Evolutionary conservation across 2,888 invertebrate species (phyloP).

Genomic region (Unio pictorum): DNA sequence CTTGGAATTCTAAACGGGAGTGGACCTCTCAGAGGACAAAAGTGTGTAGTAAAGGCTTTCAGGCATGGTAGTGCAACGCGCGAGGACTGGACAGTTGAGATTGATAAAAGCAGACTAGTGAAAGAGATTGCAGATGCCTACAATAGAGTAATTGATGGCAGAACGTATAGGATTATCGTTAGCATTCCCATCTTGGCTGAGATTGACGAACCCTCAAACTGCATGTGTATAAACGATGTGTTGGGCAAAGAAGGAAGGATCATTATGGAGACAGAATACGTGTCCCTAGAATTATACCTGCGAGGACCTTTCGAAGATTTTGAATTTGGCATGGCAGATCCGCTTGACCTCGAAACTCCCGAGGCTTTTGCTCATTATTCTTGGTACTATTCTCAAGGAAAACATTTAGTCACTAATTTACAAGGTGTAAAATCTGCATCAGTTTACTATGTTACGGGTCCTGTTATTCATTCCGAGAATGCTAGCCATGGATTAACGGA

Average conservation of each 20-base stretch:
- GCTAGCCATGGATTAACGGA: conserved; percentile 39
- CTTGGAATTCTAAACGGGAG: conserved; percentile 51
- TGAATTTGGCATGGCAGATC: conserved; percentile 32
- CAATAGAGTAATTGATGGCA: conserved; percentile 19
- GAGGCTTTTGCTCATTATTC: conserved; percentile 54
- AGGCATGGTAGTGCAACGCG: conserved; percentile 34
- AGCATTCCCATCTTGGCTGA: conserved; percentile 47
- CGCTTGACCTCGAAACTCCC: conserved; percentile 27
- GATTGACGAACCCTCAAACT: conserved; percentile 53
- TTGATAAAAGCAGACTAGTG: conserved; percentile 29
- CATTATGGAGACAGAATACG: conserved; percentile 40
- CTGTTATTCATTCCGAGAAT: conserved; percentile 47
- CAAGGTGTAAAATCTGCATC: conserved; percentile 41
- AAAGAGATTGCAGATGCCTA: conserved; percentile 29
- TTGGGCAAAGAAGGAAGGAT: conserved; percentile 43
- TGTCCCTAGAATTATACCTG: conserved; percentile 48
- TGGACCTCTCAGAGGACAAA: conserved; percentile 49
- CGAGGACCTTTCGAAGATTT: conserved; percentile 44
- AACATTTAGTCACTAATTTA: conserved; percentile 43
- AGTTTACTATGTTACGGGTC: conserved; percentile 46
- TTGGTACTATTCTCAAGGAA: conserved; percentile 48
- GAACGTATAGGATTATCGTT: conserved; percentile 27
- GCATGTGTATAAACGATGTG: conserved; percentile 43
- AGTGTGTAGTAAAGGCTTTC: conserved; percentile 55
- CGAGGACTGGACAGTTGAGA: conserved; percentile 41